Conservation (phyloP, 2,888 invertebrate genomes). For the Atherix ibis region DNA sequence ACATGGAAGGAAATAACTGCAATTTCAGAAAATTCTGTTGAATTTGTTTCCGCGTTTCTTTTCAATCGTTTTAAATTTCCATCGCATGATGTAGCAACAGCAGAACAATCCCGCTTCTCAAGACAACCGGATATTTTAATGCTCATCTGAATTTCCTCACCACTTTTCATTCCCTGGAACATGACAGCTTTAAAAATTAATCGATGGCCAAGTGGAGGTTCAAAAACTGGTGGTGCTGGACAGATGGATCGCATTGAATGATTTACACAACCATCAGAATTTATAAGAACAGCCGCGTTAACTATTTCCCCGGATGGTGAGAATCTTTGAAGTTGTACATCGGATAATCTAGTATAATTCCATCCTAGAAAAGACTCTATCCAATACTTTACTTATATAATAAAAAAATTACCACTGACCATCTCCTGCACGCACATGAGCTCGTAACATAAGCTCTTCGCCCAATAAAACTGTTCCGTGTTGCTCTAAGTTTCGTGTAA, state of each 20-base stretch:
- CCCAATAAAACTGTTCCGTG: conserved; percentile 40
- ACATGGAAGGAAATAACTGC: conserved; percentile 26
- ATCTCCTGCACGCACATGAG: conserved; percentile 37
- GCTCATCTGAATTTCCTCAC: conserved; percentile 39
- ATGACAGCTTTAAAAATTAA: conserved; percentile 38
- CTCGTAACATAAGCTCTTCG: conserved; percentile 39
- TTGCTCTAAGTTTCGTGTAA: conserved; percentile 34
- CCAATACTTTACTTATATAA: neutral
- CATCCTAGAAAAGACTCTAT: conserved; percentile 18
- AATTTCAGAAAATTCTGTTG: conserved; percentile 20
- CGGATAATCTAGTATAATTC: conserved; percentile 39
- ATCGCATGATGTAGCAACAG: conserved; percentile 20
- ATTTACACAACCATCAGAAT: conserved; percentile 34
- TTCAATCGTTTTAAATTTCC: no score
- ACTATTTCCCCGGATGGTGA: conserved; percentile 23
- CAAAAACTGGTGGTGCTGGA: conserved; percentile 30
- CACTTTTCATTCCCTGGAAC: conserved; percentile 42
- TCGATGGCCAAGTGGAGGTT: conserved; percentile 32
- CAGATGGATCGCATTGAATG: conserved; percentile 34
- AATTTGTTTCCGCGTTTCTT: conserved; percentile 10
- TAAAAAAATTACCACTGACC: conserved; percentile 26
- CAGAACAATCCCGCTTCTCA: conserved; percentile 36
- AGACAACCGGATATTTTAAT: conserved; percentile 40
- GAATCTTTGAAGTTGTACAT: conserved; percentile 34
- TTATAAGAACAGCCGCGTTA: conserved; percentile 31